A percentile compares a stretch with the other conserved stretches of the same genome.
phyloP scores from a whole-genome alignment of 1,140 invertebrate species.

The Eubasilissa regina region DNA sequence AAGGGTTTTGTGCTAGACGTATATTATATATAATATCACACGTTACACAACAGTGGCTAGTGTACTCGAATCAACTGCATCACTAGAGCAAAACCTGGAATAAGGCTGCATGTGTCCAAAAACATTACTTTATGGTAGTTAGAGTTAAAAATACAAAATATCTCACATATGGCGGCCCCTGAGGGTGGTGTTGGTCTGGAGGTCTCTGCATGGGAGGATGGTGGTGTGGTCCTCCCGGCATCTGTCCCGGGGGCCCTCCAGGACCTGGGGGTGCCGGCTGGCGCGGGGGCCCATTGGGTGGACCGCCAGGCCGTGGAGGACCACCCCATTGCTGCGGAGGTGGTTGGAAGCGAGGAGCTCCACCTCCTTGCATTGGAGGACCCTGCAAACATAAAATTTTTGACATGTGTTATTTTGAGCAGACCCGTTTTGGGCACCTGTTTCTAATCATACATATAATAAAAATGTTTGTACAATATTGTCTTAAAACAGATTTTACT shows the following conservation, averaged over 20 bases:
- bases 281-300: conserved; percentile 37
- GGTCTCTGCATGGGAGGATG: conserved; percentile 82
- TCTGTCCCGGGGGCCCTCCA: conserved; percentile 63
- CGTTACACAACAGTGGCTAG: no score
- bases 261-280: conserved; percentile 44
- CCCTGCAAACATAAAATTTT: conserved; percentile 54
- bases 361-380: conserved; percentile 67
- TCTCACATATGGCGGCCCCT: conserved; percentile 74
- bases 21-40: no score
- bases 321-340: conserved; percentile 56
- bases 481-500: not conserved
- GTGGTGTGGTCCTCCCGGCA: conserved; percentile 69
- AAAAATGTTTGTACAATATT: no score
- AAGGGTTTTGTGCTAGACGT: no score
- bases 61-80: no score
- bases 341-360: conserved; percentile 57
- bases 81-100: no score
- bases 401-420: not conserved
- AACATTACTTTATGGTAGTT: not conserved
- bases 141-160: not conserved
- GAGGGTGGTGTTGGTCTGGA: conserved; percentile 79
- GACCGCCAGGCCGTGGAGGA: conserved; percentile 45
- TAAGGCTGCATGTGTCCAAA: no score
- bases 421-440: no score
- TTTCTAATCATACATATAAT: not conserved